These are phyloP conservation scores for Podilymbus podiceps DNA, from an alignment of 2,113 vertebrate genomes.

Conservation along the genomic window DNA sequence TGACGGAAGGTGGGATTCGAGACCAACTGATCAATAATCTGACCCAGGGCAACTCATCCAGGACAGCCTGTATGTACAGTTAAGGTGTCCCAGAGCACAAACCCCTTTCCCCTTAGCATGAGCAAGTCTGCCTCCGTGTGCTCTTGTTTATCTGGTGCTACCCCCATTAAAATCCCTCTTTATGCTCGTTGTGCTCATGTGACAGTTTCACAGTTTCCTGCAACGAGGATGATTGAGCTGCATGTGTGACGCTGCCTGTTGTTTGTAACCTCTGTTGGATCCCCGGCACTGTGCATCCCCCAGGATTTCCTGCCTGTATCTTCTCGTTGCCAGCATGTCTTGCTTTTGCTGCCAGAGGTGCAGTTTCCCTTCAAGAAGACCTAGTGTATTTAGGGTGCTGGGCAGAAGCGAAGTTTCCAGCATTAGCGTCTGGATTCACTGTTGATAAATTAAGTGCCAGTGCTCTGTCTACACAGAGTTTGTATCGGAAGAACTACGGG, in stretches of 20 bases:
- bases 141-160: not conserved
- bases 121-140: fast-evolving
- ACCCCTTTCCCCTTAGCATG: not conserved
- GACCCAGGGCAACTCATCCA: not conserved
- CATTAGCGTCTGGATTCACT: not conserved
- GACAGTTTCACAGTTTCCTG: not conserved
- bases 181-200: not conserved
- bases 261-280: not conserved
- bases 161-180: not conserved
- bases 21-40: not conserved
- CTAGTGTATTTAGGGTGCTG: not conserved
- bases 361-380: not conserved
- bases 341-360: not conserved
- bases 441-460: not conserved
- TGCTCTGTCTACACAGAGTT: not conserved
- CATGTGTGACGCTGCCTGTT: not conserved
- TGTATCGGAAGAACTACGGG: not conserved
- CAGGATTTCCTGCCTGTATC: not conserved
- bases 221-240: not conserved
- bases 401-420: not conserved
- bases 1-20: not conserved
- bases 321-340: not conserved
- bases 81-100: not conserved
- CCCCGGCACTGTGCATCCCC: not conserved
- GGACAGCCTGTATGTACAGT: not conserved